Evolutionary conservation across 2,797 vertebrate genomes (phyloP), one percentile per base, ranked within the genome.

Genomic region (Anguilla marmorata): DNA sequence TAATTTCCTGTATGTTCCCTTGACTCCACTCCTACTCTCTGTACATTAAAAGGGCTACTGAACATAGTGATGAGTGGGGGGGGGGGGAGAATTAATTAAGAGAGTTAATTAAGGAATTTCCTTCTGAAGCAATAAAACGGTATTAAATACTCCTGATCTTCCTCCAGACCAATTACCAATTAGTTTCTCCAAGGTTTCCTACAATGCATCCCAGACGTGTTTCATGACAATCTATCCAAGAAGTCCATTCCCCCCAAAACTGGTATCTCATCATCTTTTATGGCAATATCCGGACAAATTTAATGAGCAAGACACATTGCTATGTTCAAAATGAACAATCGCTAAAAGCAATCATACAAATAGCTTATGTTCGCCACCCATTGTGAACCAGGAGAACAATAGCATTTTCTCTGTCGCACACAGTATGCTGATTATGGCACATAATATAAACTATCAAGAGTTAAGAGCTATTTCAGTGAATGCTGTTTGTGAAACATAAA

Each of bases 101-200:
- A 93, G 93, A 92, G 93, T 90, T 94, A 94, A 94, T 94, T 93
- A 94, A 90, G 92, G 92, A 90, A 92, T 95, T 92, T 92, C 93
- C 93, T 94, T 94, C 94, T 91, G 93, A 93, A 95, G 94, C 94
- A 94, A 95, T 96, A 92, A 95, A 91, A 91, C 93, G 93, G 93
- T 92, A 94, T 96, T 95, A 95, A 93, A 94, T 93, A 91, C 89
- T 92, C 92, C 91, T 92, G 91, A 80, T 56, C 45, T 87, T 80
- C 45, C 69, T 16, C 72, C 74, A 87, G 52, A 37, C 48, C 50
- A 80, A 80, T 58, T 86, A 86, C 27, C 24, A 37, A 37, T 58
- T 45, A 12, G 41, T 80, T 80, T 74, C 24, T 45, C 48, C 21
- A 19, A 12, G 24, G 41, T 30, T 72, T 86, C 74, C 66, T 30